Conservation (phyloP, 2,888 invertebrate species). For the Empis stercorea region DNA sequence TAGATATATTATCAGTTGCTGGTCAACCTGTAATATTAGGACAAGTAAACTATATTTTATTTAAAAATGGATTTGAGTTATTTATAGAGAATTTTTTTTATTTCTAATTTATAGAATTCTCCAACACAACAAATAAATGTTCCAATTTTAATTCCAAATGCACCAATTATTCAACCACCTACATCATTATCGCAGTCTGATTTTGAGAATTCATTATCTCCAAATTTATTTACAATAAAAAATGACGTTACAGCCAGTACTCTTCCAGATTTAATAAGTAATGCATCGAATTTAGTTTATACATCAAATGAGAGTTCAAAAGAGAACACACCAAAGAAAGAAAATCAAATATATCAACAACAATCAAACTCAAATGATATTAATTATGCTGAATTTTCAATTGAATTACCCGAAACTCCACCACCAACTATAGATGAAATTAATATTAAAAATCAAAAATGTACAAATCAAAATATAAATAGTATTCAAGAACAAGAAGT, state of each 20-base stretch:
- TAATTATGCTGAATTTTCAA: slow-evolving; percentile 22
- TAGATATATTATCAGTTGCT: slow-evolving; percentile 19
- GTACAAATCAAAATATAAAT: slow-evolving; percentile 10
- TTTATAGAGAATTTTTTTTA: background rate
- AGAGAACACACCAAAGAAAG: slow-evolving; percentile 5
- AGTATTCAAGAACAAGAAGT: slow-evolving; percentile 4
- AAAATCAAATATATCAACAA: slow-evolving; percentile 6
- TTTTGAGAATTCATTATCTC: background rate
- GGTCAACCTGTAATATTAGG: slow-evolving; percentile 25
- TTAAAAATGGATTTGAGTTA: background rate
- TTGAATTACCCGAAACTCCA: slow-evolving; percentile 26
- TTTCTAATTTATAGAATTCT: slow-evolving; percentile 12
- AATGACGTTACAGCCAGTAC: no score
- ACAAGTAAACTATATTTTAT: slow-evolving; percentile 21
- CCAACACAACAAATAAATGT: slow-evolving; percentile 11
- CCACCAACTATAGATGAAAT: background rate
- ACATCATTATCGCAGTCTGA: background rate
- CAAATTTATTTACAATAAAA: background rate
- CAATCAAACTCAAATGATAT: slow-evolving; percentile 1
- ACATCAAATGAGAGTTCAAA: slow-evolving; percentile 1
- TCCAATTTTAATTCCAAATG: slow-evolving; percentile 25
- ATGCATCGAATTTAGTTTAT: slow-evolving; percentile 1
- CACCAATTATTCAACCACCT: slow-evolving; percentile 10
- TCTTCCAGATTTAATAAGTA: background rate
- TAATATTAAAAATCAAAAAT: slow-evolving; percentile 1